Evolutionary conservation across 2,113 vertebrate species (phyloP), one percentile per base, ranked within the genome.

Genomic region (Prinia subflava): DNA sequence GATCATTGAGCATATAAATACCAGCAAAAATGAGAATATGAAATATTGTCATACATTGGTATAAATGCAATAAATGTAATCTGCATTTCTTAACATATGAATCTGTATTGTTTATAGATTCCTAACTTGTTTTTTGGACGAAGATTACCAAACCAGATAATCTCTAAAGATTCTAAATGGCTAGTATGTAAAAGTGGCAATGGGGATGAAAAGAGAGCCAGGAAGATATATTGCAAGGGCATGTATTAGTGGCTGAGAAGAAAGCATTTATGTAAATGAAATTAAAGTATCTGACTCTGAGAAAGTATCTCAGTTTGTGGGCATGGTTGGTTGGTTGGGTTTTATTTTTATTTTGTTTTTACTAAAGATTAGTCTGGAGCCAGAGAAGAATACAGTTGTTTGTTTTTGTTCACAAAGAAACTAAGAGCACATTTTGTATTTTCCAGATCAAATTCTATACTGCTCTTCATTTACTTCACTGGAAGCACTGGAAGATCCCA

Each of bases 11-110:
- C 21, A 31, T 82, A 62, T 62, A 85, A 91, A 83, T 75, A 46
- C 10, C 35, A 64, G n/a, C 17, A 80, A 59, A 90, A 85, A 83
- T 37, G 39, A 57, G 30, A 71, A 19, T 46, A 33, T 78, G 30
- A 92, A 89, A 80, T 83, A 79, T 37, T 81, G 37, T 27, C 41
- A 47, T 67, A 60, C 25, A 47, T 41, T 60, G 14, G 6, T 42
- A 39, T 42, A 88, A 89, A 53, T 83, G 27, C 19, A 81, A 81
- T 75, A 73, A 63, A 65, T 94, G 83, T 79, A 83, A 80, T 91
- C 46, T 84, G 21, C 6, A 46, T 92, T 93, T 83, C 28, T 31
- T 69, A 76, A 10, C 17, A 46, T 41, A 73, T 71, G 19, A 21
- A 69, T 93, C 49, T 60, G 33, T 83, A 53, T 70, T 86, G 15